A percentile compares a stretch with the other conserved stretches of the same genome.
Evolutionary conservation across 2,888 invertebrate genomes (phyloP).

Genomic region (Cyclophora albipunctata): DNA sequence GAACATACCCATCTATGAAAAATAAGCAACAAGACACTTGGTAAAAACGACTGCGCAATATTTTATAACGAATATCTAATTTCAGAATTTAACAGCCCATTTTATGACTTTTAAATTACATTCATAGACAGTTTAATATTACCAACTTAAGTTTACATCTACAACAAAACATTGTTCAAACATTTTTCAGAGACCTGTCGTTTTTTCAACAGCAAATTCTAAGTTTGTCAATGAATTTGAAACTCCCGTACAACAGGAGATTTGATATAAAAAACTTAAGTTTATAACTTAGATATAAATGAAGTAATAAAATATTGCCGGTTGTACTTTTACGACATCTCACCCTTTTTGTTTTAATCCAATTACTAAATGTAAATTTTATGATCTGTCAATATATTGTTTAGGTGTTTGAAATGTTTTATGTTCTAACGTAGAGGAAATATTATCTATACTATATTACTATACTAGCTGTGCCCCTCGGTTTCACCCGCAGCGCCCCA

Average conservation of each 20-base stretch:
- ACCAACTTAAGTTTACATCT: constrained; percentile 15
- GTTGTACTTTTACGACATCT: constrained; percentile 21
- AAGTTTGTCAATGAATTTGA: constrained; percentile 24
- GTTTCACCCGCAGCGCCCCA: no score
- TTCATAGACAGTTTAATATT: constrained; percentile 21
- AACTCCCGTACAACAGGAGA: constrained; percentile 27
- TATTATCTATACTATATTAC: no score
- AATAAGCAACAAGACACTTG: no score
- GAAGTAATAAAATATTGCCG: constrained; percentile 19
- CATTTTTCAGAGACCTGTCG: neutral
- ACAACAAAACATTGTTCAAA: neutral
- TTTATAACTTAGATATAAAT: constrained; percentile 6
- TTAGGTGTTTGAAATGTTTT: neutral
- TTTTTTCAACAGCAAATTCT: constrained; percentile 5
- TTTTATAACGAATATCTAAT: neutral
- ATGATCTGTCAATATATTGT: neutral
- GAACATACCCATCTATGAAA: no score
- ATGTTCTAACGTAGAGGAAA: no score
- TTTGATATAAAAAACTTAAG: constrained; percentile 27
- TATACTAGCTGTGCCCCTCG: no score
- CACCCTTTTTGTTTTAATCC: constrained; percentile 14
- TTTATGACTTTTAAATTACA: constrained; percentile 41
- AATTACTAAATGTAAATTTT: no score
- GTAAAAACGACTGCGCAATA: no score
- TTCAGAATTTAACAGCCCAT: constrained; percentile 4